Evolutionary conservation across 2,888 invertebrate genomes (phyloP), one percentile per base, ranked within the genome.

Genomic region (Amphipyra tragopoginis): DNA sequence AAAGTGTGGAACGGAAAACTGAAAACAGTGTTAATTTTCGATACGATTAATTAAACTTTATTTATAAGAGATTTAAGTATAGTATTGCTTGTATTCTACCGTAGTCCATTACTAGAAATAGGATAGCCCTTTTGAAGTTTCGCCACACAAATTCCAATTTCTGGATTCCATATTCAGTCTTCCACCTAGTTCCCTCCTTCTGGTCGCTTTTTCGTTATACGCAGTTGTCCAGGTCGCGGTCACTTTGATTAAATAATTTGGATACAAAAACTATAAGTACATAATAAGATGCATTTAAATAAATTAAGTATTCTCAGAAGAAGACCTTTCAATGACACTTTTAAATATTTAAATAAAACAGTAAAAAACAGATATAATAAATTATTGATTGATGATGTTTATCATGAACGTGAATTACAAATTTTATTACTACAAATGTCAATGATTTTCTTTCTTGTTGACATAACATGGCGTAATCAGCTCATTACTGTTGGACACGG

Each of bases 251-350:
- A 15, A 29, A n/a, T 57, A 9, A n/a, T 49, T 10, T 36, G 1
- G 34, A 10, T 49, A 6, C 36, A 45, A 5, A 45, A 44, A 63
- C 50, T 14, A 13, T 33, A 34, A 47, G 42, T 44, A 59, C 29
- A 38, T 26, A 57, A n/a, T n/a, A n/a, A n/a, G n/a, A n/a, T 50
- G 29, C 6, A 44, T 65, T 65, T 38, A 51, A 65, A 58, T 71
- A 55, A 45, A 52, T 55, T 14, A n/a, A n/a, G n/a, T n/a, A 48
- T 21, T 57, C 13, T n/a, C 7, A 42, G n/a, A 40, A 55, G 44
- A 42, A 14, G 1, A 40, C 9, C n/a, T 21, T 29, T 43, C 13
- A 47, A 45, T 75, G 53, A 65, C 52, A 51, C 15, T 66, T 9
- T 42, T 42, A 40, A 40, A 14, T 40, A 42, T 42, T 42, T 42